Conservation (phyloP, 2,113 vertebrate species). For the Bubo bubo region DNA sequence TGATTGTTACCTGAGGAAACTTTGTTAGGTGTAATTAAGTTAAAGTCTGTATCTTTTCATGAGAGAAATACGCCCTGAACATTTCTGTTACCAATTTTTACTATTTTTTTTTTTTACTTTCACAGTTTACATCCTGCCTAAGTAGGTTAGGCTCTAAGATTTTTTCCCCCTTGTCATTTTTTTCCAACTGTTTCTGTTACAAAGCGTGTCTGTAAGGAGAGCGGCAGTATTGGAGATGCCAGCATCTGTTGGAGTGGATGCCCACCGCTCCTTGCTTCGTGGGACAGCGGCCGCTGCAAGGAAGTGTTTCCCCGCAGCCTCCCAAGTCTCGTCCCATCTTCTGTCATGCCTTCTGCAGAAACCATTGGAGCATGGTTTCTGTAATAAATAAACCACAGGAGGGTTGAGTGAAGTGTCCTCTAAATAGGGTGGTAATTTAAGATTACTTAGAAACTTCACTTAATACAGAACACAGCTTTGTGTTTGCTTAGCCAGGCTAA, state of each 20-base stretch:
- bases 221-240: fast-evolving
- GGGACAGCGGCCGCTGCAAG: neutral
- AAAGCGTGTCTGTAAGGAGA: fast-evolving
- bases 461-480: neutral
- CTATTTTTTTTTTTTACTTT: neutral
- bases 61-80: neutral
- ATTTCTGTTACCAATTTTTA: neutral
- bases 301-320: neutral
- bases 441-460: neutral
- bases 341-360: neutral
- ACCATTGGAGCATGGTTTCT: neutral
- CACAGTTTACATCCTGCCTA: neutral
- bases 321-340: neutral
- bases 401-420: neutral
- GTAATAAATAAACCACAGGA: neutral
- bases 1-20: neutral
- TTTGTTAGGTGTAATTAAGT: neutral
- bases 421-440: neutral
- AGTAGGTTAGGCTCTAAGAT: neutral
- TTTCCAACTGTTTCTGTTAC: neutral
- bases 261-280: fast-evolving
- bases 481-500: neutral
- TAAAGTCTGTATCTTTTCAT: neutral
- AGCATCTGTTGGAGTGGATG: neutral
- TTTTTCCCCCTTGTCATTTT: neutral